A percentile compares a stretch with the other conserved stretches of the same genome.
Evolutionary conservation across 2,113 vertebrate species (phyloP).

Genomic region (Mustelus asterias): DNA sequence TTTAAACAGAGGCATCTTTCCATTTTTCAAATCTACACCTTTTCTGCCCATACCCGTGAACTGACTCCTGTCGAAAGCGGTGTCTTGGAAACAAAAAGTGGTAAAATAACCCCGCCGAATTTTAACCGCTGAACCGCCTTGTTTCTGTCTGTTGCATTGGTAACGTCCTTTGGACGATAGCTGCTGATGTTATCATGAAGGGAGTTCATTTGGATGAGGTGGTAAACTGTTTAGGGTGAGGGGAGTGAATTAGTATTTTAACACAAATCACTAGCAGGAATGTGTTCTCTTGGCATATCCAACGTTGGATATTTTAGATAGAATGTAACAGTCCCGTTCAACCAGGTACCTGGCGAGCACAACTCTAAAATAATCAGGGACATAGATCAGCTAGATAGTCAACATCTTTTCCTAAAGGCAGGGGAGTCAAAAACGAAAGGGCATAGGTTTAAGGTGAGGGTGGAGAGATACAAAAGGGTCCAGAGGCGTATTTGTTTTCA

Average conservation of each 20-base stretch:
- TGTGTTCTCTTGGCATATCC: too few relatives aligned
- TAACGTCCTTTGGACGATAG: background rate
- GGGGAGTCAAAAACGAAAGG: too few relatives aligned
- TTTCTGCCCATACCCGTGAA: background rate
- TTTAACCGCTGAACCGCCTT: background rate
- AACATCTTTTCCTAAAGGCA: too few relatives aligned
- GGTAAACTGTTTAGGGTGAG: background rate
- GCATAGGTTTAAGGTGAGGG: too few relatives aligned
- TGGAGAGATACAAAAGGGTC: too few relatives aligned
- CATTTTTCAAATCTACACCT: background rate
- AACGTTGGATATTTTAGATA: too few relatives aligned
- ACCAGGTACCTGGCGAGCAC: background rate
- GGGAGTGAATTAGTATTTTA: background rate
- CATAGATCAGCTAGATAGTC: too few relatives aligned
- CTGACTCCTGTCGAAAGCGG: background rate
- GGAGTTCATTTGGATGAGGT: background rate
- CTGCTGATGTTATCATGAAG: background rate
- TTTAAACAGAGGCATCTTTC: background rate
- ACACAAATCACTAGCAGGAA: background rate
- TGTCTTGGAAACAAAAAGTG: background rate
- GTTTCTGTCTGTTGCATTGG: background rate
- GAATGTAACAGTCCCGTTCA: too few relatives aligned
- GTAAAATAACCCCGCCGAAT: background rate
- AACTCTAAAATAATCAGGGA: too few relatives aligned
- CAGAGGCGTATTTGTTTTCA: too few relatives aligned